These are phyloP conservation scores for Calliphora vicina DNA, from an alignment of 1,140 invertebrate species.

Conservation along the genomic window DNA sequence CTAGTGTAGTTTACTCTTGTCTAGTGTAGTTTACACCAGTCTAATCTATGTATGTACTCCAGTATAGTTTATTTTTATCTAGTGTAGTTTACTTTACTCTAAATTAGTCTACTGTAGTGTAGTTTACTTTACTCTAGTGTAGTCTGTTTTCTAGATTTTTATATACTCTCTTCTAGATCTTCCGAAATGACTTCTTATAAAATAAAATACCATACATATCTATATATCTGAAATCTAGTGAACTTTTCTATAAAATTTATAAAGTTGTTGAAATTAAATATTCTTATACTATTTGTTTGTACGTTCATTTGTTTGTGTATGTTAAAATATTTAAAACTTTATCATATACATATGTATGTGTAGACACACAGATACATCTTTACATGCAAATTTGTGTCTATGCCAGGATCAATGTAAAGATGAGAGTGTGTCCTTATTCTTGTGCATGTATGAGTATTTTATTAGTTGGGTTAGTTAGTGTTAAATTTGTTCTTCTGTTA, in stretches of 20 bases:
- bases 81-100: no score
- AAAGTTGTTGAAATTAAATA: constrained; percentile 1
- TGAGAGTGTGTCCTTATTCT: neutral
- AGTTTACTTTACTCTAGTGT: no score
- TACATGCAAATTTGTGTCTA: neutral
- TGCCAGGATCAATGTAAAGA: constrained; percentile 5
- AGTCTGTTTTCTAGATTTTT: no score
- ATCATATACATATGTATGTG: neutral
- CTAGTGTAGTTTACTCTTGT: no score
- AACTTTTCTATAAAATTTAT: neutral
- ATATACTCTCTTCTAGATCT: no score
- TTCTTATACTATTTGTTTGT: neutral
- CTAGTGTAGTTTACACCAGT: no score
- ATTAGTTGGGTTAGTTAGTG: constrained; percentile 36
- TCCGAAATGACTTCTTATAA: no score
- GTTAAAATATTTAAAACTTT: neutral
- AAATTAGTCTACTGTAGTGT: no score
- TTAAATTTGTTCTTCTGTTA: constrained; percentile 36
- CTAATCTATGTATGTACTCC: no score
- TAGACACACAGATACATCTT: neutral
- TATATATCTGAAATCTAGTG: neutral
- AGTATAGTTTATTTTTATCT: no score
- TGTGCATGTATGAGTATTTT: constrained; percentile 24
- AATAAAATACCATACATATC: neutral
- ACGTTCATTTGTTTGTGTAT: neutral